phyloP scores from a whole-genome alignment of 2,888 invertebrate genomes.

The Ephialtes manifestator region DNA sequence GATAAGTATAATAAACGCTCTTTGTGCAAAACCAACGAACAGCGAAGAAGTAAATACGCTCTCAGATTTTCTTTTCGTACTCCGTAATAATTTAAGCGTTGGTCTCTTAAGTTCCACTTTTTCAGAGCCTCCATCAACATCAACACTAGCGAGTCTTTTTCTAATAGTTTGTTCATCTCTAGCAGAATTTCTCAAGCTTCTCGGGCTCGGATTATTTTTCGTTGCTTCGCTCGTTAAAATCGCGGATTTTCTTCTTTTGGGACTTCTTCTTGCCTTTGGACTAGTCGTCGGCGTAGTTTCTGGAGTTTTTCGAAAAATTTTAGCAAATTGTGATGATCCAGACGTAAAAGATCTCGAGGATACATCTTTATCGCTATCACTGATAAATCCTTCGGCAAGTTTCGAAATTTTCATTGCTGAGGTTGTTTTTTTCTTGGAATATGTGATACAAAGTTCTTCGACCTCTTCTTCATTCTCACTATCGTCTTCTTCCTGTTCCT shows the following conservation, averaged over 20 bases:
- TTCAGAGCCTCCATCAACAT: neutral
- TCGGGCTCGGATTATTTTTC: slow-evolving; percentile 1
- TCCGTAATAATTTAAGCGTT: slow-evolving; percentile 60
- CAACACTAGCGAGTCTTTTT: slow-evolving; percentile 3
- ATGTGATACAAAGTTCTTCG: neutral
- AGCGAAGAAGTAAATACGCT: slow-evolving; percentile 24
- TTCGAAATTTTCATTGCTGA: neutral
- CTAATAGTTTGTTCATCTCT: neutral
- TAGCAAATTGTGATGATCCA: neutral
- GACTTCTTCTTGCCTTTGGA: slow-evolving; percentile 12
- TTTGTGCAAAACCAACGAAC: slow-evolving; percentile 47
- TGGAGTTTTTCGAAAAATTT: neutral
- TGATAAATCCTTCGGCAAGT: neutral
- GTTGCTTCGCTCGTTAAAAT: neutral
- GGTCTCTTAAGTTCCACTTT: slow-evolving; percentile 59
- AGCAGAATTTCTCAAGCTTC: neutral
- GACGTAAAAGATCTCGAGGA: neutral
- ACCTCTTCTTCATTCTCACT: slow-evolving; percentile 31
- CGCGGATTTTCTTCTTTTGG: slow-evolving; percentile 10
- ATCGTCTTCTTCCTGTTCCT: slow-evolving; percentile 9
- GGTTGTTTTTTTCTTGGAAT: neutral
- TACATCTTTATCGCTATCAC: slow-evolving; percentile 1
- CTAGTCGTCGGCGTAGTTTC: neutral
- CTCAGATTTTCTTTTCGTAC: slow-evolving; percentile 55
- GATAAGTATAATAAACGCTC: slow-evolving; percentile 49